phyloP scores from a whole-genome alignment of 2,113 vertebrate genomes.

The Mesembrinibis cayennensis region DNA sequence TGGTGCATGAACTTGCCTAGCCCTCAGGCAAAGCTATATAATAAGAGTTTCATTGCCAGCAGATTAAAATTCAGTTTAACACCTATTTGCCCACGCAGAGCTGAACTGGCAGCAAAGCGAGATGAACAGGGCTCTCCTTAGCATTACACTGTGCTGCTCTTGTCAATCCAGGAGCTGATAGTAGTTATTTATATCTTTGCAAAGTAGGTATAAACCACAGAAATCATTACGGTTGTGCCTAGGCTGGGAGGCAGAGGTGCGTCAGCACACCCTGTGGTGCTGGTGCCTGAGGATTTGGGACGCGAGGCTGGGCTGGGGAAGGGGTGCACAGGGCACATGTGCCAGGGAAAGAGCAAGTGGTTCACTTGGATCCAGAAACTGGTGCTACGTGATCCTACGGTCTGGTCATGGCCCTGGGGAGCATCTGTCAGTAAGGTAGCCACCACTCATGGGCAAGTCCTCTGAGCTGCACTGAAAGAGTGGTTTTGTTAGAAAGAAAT shows the following conservation, averaged over 20 bases:
- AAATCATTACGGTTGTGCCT: background rate
- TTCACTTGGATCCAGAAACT: background rate
- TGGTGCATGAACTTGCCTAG: background rate
- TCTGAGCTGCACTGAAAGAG: background rate
- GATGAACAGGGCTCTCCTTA: background rate
- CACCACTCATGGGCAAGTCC: background rate
- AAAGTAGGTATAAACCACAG: background rate
- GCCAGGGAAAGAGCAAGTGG: background rate
- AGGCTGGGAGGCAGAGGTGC: background rate
- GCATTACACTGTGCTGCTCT: background rate
- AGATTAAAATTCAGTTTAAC: background rate
- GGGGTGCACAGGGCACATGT: fast-evolving
- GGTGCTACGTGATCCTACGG: fast-evolving
- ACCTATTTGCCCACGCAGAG: background rate
- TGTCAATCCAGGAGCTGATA: background rate
- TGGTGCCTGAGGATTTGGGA: background rate
- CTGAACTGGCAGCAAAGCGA: background rate
- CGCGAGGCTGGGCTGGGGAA: background rate
- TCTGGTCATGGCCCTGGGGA: background rate
- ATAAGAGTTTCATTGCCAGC: background rate
- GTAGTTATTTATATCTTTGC: background rate
- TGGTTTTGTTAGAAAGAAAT: background rate
- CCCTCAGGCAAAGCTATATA: background rate
- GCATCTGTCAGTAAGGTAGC: background rate
- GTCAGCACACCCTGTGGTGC: background rate